Evolutionary conservation across 2,888 invertebrate species (phyloP), one percentile per base, ranked within the genome.

Genomic region (Drosophila formosana): DNA sequence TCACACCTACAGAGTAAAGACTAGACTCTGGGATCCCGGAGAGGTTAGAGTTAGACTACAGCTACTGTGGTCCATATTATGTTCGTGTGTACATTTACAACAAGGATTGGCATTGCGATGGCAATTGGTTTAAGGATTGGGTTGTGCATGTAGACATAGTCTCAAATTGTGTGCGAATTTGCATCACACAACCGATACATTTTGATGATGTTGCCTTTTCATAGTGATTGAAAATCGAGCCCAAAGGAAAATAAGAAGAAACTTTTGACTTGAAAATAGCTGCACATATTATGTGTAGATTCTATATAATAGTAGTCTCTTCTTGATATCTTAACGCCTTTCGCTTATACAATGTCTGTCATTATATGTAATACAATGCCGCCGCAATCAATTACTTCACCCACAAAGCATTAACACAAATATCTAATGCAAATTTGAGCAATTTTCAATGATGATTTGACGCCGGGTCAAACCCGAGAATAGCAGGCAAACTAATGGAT

Each of bases 1-100:
- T 89, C 72, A 89, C 89, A 89, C 89, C 89, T 86, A 77, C 55
- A 55, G 52, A 34, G 55, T 25, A 28, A 32, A 62, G 58, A 43
- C 37, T 46, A 28, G 41, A 70, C 41, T 41, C 67, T 69, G 68
- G 65, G 53, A 74, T 47, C 65, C 67, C 67, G 64, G 55, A 72
- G 61, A 66, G 69, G 45, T 50, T 37, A 30, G 9, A 39, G 46
- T 30, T 11, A 26, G 32, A 37, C 53, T 23, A 50, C 46, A 43
- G 75, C 70, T 55, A 66, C 75, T 58, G 61, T 37, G 61, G 63
- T 47, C 25, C 66, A 61, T 50, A 51, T 51, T 55, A 57, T 72
- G 72, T 58, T 56, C 72, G 67, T 65, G 47, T 75, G 67, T 65
- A 46, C 13, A 34, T 13, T 8, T 52, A 26, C 9, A 11, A 11